Percentiles rank a stretch among this genome's conserved stretches.
Evolutionary conservation across 2,797 vertebrate species (phyloP).

Genomic region (Buphagus erythrorhynchus): DNA sequence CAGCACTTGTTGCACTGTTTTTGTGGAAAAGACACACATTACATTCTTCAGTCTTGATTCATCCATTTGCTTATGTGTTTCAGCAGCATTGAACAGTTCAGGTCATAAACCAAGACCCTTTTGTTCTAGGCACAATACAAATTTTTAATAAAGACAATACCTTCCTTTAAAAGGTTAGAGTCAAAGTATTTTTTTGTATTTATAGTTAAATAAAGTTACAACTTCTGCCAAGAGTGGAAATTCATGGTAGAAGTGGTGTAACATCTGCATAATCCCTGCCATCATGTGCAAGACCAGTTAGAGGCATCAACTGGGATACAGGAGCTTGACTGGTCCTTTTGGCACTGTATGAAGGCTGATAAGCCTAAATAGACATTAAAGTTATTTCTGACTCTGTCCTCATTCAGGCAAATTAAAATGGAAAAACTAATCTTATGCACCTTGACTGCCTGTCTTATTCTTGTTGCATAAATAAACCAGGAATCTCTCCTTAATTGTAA

Average conservation of each 20-base stretch:
- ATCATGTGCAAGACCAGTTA: not conserved
- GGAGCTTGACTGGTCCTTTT: not conserved
- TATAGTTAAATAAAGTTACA: not conserved
- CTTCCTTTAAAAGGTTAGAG: not conserved
- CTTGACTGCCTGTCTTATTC: not conserved
- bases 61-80: not conserved
- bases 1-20: not conserved
- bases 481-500: not conserved
- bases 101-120: not conserved
- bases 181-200: fast-evolving
- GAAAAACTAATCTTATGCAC: not conserved
- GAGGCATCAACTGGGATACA: not conserved
- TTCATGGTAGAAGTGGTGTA: not conserved
- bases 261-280: not conserved
- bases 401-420: not conserved
- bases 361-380: not conserved
- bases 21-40: not conserved
- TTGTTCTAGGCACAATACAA: not conserved
- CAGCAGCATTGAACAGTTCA: not conserved
- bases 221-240: not conserved
- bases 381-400: not conserved
- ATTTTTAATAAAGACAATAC: not conserved
- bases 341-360: not conserved
- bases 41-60: not conserved
- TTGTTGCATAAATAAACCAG: not conserved